Evolutionary conservation across 2,113 vertebrate species (phyloP).

Genomic region (Syngnathus typhle): DNA sequence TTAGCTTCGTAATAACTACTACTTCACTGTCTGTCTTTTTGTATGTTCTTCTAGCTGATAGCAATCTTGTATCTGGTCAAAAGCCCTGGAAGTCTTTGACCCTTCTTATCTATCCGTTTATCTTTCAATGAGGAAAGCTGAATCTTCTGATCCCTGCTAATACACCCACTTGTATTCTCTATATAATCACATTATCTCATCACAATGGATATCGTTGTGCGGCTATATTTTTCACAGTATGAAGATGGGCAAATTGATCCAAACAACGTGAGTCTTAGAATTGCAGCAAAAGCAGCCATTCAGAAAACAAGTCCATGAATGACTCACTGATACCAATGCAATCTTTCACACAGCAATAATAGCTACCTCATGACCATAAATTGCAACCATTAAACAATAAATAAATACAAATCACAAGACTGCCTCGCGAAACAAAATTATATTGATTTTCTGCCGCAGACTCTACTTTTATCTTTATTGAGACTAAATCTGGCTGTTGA

Average conservation of each 20-base stretch:
- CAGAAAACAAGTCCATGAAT: not conserved
- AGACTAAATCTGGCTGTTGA: not conserved
- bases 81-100: constrained; percentile 15
- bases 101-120: constrained; percentile 7
- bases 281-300: not conserved
- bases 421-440: constrained; percentile 16
- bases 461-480: constrained; percentile 61
- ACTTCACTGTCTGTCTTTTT: not conserved
- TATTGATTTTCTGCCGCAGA: constrained; percentile 15
- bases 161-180: not conserved
- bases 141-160: constrained; percentile 3
- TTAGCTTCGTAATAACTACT: not conserved
- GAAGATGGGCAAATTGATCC: not conserved
- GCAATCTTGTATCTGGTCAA: constrained; percentile 44
- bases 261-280: not conserved
- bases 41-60: constrained; percentile 3
- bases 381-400: not conserved
- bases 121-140: not conserved
- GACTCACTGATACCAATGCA: constrained; percentile 3
- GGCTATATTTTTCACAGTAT: not conserved
- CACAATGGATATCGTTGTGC: not conserved
- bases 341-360: constrained; percentile 21
- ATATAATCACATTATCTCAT: not conserved
- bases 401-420: constrained; percentile 15
- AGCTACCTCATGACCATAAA: constrained; percentile 15